Conservation (phyloP, 2,888 invertebrate species). For the Unio pictorum region DNA sequence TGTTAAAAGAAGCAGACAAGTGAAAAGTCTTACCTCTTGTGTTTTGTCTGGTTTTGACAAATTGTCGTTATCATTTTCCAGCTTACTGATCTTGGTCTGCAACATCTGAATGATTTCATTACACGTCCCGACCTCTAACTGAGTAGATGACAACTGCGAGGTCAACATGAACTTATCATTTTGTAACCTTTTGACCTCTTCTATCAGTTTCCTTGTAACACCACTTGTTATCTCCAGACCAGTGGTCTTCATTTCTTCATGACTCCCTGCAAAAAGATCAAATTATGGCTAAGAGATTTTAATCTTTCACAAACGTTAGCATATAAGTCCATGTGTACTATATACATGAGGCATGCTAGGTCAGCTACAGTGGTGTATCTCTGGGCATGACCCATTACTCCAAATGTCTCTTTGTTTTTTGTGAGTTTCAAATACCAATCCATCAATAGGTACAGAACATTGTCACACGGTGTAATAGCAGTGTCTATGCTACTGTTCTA, state of each 20-base stretch:
- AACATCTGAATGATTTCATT: constrained; percentile 7
- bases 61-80: background rate
- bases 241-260: background rate
- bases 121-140: constrained; percentile 22
- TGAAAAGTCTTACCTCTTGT: background rate
- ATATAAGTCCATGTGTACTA: too few relatives aligned
- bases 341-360: too few relatives aligned
- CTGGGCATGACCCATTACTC: too few relatives aligned
- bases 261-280: background rate
- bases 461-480: too few relatives aligned
- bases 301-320: background rate
- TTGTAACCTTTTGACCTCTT: constrained; percentile 49
- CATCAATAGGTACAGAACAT: too few relatives aligned
- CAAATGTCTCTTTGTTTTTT: too few relatives aligned
- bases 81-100: background rate
- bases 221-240: background rate
- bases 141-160: constrained; percentile 32
- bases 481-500: too few relatives aligned
- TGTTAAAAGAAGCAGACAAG: background rate
- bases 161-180: constrained; percentile 39
- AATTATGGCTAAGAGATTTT: background rate
- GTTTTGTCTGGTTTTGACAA: background rate
- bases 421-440: too few relatives aligned
- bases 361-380: too few relatives aligned
- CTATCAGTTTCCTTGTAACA: constrained; percentile 33